Percentiles rank a stretch among this genome's conserved stretches.
These are phyloP conservation scores for Orchesella flavescens DNA, from an alignment of 2,888 invertebrate species.

Conservation along the genomic window DNA sequence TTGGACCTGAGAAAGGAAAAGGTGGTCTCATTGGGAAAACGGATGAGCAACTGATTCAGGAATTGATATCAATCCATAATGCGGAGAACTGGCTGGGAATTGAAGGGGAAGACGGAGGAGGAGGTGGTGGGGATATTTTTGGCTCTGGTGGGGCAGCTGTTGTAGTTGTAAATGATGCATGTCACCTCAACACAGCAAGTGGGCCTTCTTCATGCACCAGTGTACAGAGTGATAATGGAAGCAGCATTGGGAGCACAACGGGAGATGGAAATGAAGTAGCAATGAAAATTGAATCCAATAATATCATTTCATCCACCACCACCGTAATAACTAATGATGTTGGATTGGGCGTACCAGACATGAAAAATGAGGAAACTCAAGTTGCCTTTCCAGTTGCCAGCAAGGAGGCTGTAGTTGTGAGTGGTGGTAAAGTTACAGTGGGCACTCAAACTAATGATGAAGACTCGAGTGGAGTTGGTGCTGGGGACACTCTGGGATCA, in stretches of 20 bases:
- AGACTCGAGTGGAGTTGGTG: conserved; percentile 75
- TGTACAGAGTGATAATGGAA: conserved; percentile 54
- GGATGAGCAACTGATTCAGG: conserved; percentile 90
- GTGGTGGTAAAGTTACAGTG: conserved; percentile 81
- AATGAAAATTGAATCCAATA: conserved; percentile 17
- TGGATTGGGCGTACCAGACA: not conserved
- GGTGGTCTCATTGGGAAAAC: conserved; percentile 88
- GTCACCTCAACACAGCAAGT: conserved; percentile 51
- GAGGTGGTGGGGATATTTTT: conserved; percentile 71
- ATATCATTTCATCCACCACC: not conserved
- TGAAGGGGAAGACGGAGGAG: conserved; percentile 86
- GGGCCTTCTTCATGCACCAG: conserved; percentile 54
- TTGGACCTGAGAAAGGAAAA: conserved; percentile 94
- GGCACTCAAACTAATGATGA: conserved; percentile 90
- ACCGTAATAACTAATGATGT: not conserved
- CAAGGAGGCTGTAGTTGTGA: conserved; percentile 21
- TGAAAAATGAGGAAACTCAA: conserved; percentile 39
- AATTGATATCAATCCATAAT: conserved; percentile 93
- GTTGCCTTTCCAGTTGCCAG: conserved; percentile 34
- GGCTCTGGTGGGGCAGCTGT: conserved; percentile 46
- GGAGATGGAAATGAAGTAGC: not conserved
- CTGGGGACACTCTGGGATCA: conserved; percentile 20
- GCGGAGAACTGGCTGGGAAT: conserved; percentile 95
- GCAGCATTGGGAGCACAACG: conserved; percentile 37
- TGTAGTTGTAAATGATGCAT: conserved; percentile 10